Base-by-base conservation (phyloP, 1,140 invertebrate species). In the Spodoptera litura region DNA sequence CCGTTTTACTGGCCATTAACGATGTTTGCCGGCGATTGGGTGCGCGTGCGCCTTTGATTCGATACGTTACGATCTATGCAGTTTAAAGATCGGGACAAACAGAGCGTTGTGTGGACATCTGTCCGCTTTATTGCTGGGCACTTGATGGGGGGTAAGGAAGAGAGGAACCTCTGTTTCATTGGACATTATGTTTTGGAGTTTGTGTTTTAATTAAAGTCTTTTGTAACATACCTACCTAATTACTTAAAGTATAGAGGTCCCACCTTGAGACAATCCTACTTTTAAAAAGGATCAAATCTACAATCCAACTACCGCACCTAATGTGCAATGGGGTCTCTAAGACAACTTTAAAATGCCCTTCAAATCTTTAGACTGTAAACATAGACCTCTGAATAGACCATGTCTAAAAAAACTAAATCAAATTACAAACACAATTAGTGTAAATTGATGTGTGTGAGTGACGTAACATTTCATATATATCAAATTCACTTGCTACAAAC, bases 1-100 rank as follows among this genome's bases (percentile, higher is more conserved):
- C 68, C 31, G 72, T 81, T 82, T 82, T 81, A 85, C 73, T 49
- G 76, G 64, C 83, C 56, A 83, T 83, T 85, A 85, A 83, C 79
- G 81, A 74, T 44, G 64, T 20, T 38, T 25, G 66, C 51, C 66
- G 49, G 61, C 49, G 66, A 70, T 70, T 49, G 68, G 31, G 3
- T 71, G 68, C 68, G 68, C 68, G 31, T 9, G 68, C 68, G 68
- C 68, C 68, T 71, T 78, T 81, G 76, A 80, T 82, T 73, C 83
- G 66, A 66, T 13, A 51, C 62, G 64, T 81, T 81, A 79, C 73
- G 66, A 72, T 70, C 66, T 27, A 70, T 52, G 66, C 66, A 70
- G 66, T 53, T 64, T 64, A 49, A 4, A 12, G 44, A 56, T 35
- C 68, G 27, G 25, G 68, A 71, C 68, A 71, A 71, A 56, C 68